These are phyloP conservation scores for Aplysina aerophoba DNA, from an alignment of 37 sponge, comb jelly and placozoan species.

Conservation along the genomic window DNA sequence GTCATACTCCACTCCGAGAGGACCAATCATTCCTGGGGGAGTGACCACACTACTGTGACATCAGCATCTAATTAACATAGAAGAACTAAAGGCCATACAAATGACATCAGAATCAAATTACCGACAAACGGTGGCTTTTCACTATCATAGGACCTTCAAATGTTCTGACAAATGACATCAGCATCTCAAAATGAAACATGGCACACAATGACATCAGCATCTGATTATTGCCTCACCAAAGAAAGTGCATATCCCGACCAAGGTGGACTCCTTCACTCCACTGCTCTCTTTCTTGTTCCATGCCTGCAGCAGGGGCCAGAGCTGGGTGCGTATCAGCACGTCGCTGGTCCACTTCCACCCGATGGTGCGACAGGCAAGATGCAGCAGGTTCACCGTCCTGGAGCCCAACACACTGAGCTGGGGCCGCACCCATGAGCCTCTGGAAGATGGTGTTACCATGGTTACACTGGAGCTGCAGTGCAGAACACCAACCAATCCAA, in stretches of 20 bases:
- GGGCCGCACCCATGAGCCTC: background rate
- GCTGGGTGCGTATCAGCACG: conserved; percentile 5
- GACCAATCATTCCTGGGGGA: too few relatives aligned
- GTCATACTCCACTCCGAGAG: too few relatives aligned
- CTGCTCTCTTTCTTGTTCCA: conserved; percentile 25
- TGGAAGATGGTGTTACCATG: background rate
- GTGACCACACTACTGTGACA: too few relatives aligned
- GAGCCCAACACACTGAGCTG: background rate
- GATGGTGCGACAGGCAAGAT: background rate
- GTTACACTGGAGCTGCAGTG: background rate
- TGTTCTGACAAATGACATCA: too few relatives aligned
- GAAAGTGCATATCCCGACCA: conserved; percentile 22
- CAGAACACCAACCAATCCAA: background rate
- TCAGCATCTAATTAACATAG: too few relatives aligned
- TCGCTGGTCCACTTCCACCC: conserved; percentile 34
- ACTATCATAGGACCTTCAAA: too few relatives aligned
- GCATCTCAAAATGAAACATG: background rate
- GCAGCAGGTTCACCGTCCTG: background rate
- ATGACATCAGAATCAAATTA: too few relatives aligned
- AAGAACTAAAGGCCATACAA: too few relatives aligned
- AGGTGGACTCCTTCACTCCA: background rate
- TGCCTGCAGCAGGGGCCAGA: conserved; percentile 21
- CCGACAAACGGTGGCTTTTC: too few relatives aligned
- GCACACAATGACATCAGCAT: background rate
- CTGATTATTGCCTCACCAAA: background rate